A percentile compares a stretch with the other conserved stretches of the same genome.
Evolutionary conservation across 2,113 vertebrate genomes (phyloP).

Genomic region (Ranitomeya imitator): DNA sequence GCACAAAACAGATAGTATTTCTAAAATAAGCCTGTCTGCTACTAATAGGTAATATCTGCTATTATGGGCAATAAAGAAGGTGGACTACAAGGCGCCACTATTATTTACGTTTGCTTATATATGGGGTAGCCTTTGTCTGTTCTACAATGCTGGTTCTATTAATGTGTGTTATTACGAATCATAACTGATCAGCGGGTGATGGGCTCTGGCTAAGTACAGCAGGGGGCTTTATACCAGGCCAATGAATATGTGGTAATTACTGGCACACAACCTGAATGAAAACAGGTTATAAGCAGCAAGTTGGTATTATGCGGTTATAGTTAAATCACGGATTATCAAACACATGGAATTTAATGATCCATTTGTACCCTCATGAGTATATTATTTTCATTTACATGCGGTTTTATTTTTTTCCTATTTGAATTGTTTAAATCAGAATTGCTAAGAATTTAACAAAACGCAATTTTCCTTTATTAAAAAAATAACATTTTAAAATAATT

Average conservation of each 20-base stretch:
- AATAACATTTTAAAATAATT: too few relatives aligned
- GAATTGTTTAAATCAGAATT: too few relatives aligned
- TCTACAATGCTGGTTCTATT: background rate
- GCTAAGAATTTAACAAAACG: too few relatives aligned
- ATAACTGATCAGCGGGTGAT: background rate
- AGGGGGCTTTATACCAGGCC: background rate
- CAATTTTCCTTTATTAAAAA: too few relatives aligned
- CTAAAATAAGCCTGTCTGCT: conserved; percentile 33
- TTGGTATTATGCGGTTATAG: too few relatives aligned
- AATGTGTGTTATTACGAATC: background rate
- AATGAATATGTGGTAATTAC: background rate
- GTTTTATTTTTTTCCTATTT: too few relatives aligned
- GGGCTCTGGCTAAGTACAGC: background rate
- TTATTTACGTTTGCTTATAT: conserved; percentile 4
- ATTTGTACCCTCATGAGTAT: too few relatives aligned
- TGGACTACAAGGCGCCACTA: conserved; percentile 19
- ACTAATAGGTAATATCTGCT: conserved; percentile 20
- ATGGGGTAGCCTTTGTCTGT: background rate
- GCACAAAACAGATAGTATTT: conserved; percentile 30
- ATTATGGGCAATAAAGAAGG: background rate
- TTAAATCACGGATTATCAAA: too few relatives aligned
- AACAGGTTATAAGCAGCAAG: background rate
- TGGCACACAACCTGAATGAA: background rate
- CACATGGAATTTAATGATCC: too few relatives aligned
- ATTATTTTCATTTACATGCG: too few relatives aligned